Evolutionary conservation across 1,140 invertebrate genomes (phyloP).

Genomic region (Uloborus diversus): DNA sequence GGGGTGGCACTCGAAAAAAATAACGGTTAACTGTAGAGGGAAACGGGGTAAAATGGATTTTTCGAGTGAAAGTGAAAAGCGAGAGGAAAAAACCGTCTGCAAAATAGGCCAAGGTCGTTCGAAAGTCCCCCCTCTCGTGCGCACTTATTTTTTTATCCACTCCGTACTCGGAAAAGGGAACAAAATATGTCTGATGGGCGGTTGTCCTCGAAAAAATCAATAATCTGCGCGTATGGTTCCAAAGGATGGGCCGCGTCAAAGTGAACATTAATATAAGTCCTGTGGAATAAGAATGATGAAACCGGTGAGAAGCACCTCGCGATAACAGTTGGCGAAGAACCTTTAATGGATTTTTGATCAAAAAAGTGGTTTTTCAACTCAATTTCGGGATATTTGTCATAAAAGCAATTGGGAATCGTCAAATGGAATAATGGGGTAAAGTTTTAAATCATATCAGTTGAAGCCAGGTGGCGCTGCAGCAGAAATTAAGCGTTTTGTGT

Average conservation of each 20-base stretch:
- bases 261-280: constrained; percentile 46
- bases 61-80: constrained; percentile 50
- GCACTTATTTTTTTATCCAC: constrained; percentile 46
- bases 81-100: not conserved
- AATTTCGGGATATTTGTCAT: too few relatives aligned
- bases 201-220: constrained; percentile 49
- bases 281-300: constrained; percentile 20
- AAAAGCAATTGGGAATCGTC: too few relatives aligned
- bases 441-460: too few relatives aligned
- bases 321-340: constrained; percentile 35
- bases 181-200: not conserved
- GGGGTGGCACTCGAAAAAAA: constrained; percentile 22
- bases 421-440: too few relatives aligned
- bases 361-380: too few relatives aligned
- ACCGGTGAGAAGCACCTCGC: too few relatives aligned
- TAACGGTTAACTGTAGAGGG: too few relatives aligned
- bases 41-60: too few relatives aligned
- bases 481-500: too few relatives aligned
- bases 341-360: too few relatives aligned
- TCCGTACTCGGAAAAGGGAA: constrained; percentile 21
- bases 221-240: constrained; percentile 23
- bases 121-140: not conserved
- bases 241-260: constrained; percentile 31
- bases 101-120: constrained; percentile 53
- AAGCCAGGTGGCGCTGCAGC: too few relatives aligned